Percentiles rank a stretch among this genome's conserved stretches.
These are phyloP conservation scores for Cheilosia scutellata DNA, from an alignment of 2,888 invertebrate species.

Conservation along the genomic window DNA sequence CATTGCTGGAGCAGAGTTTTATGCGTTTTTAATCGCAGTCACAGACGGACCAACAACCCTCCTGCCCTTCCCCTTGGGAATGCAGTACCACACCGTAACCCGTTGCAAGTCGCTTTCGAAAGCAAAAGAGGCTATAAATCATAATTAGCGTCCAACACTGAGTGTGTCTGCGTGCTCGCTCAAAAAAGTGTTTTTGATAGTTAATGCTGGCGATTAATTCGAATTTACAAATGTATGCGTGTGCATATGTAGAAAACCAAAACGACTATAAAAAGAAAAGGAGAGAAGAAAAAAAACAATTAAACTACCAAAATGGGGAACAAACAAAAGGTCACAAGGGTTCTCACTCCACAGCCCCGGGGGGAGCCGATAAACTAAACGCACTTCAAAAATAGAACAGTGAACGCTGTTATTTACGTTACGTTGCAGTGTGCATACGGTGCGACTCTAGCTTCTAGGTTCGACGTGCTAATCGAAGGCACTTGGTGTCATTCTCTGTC, in stretches of 20 bases:
- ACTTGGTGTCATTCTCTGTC: slow-evolving; percentile 49
- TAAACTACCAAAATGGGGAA: slow-evolving; percentile 8
- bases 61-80: too few species aligned
- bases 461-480: slow-evolving; percentile 67
- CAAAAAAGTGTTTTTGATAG: slow-evolving; percentile 34
- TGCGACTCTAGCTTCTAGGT: slow-evolving; percentile 9
- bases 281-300: slow-evolving; percentile 37
- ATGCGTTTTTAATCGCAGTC: slow-evolving; percentile 28
- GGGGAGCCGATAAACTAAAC: slow-evolving; percentile 35
- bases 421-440: slow-evolving; percentile 1
- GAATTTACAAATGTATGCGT: not conserved
- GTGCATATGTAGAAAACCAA: not conserved
- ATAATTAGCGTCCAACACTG: slow-evolving; percentile 57
- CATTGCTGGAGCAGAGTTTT: slow-evolving; percentile 27
- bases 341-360: not conserved
- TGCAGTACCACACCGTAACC: not conserved
- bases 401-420: slow-evolving; percentile 9
- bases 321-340: slow-evolving; percentile 46
- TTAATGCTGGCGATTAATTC: not conserved
- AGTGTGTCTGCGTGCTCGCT: not conserved
- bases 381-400: slow-evolving; percentile 69
- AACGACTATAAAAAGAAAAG: slow-evolving; percentile 19
- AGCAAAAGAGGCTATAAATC: slow-evolving; percentile 50
- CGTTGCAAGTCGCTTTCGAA: not conserved
- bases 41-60: not conserved